Evolutionary conservation across 2,797 vertebrate species (phyloP), one percentile per base, ranked within the genome.

Genomic region (Cryptoblepharus egeriae): DNA sequence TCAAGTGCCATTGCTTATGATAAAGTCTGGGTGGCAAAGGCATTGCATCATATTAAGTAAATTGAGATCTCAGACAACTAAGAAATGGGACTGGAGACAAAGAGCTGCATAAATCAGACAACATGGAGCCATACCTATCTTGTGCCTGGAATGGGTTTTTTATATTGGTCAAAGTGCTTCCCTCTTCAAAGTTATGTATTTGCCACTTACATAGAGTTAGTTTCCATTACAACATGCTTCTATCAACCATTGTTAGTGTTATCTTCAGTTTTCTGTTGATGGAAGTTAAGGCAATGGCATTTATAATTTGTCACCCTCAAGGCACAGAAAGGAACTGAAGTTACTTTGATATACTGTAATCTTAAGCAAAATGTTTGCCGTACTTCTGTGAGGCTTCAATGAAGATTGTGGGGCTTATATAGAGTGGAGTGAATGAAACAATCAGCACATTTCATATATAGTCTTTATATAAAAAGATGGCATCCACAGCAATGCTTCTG

Each of bases 271-370:
- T 52, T 58, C 63, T 88, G 77, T 52, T 18, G 61, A 35, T 49
- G 69, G 9, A 65, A 63, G 24, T 61, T 35, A 76, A 30, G 2
- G 65, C 28, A 57, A 24, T 77, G 42, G 30, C 39, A 61, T 63
- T 52, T 52, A 52, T 2, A 52, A 52, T 16, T 52, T 70, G 57
- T 9, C 26, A 71, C 52, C 12, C 18, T 57, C 12, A 39, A 6
- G 39, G 61, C 63, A 5, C 81, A 83, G 74, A 30, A 77, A 85
- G 76, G 83, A 26, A 88, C 87, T 67, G n/a, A n/a, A n/a, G n/a
- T n/a, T n/a, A n/a, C n/a, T n/a, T n/a, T n/a, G n/a, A n/a, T n/a
- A n/a, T n/a, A n/a, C n/a, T n/a, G 16, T 24, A 81, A 65, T 45
- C 30, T 55, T 84, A 90, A 22, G 11, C 3, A 61, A 85, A n/a